These are phyloP conservation scores for Xylocampa areola DNA, from an alignment of 2,888 invertebrate genomes.

Conservation along the genomic window DNA sequence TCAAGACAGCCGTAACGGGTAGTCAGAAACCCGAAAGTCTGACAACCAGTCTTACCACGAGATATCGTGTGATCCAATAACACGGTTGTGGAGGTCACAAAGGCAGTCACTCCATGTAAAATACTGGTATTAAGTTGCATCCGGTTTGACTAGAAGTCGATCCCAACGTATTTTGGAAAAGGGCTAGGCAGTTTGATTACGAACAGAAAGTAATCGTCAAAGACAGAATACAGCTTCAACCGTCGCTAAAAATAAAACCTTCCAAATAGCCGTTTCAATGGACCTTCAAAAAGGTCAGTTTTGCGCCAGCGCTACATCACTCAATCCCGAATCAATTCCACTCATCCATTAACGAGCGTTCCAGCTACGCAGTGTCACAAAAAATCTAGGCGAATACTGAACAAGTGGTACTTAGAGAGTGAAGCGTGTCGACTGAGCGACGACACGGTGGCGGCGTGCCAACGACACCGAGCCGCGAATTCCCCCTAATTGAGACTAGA, in stretches of 20 bases:
- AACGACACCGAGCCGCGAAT: conserved; percentile 36
- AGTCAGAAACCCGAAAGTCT: no score
- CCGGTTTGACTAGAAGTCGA: no score
- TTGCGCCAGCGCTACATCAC: conserved; percentile 18
- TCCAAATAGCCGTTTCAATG: conserved; percentile 13
- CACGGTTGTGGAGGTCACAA: no score
- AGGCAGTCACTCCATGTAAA: no score
- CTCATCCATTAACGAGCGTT: conserved; percentile 39
- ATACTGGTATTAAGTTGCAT: no score
- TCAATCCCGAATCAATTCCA: conserved; percentile 33
- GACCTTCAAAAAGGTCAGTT: conserved; percentile 15
- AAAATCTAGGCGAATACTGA: conserved; percentile 38
- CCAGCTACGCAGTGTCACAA: conserved; percentile 35
- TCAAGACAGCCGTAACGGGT: no score
- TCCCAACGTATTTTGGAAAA: no score
- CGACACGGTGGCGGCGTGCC: conserved; percentile 51
- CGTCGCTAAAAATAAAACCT: background rate
- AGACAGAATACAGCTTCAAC: background rate
- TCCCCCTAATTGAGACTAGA: conserved; percentile 55
- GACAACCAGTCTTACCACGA: no score
- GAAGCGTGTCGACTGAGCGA: conserved; percentile 35
- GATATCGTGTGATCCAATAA: no score
- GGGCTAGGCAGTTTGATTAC: no score
- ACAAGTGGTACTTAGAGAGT: conserved; percentile 46
- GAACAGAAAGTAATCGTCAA: no score